phyloP scores from a whole-genome alignment of 2,113 vertebrate genomes.

The Rutilus rutilus region DNA sequence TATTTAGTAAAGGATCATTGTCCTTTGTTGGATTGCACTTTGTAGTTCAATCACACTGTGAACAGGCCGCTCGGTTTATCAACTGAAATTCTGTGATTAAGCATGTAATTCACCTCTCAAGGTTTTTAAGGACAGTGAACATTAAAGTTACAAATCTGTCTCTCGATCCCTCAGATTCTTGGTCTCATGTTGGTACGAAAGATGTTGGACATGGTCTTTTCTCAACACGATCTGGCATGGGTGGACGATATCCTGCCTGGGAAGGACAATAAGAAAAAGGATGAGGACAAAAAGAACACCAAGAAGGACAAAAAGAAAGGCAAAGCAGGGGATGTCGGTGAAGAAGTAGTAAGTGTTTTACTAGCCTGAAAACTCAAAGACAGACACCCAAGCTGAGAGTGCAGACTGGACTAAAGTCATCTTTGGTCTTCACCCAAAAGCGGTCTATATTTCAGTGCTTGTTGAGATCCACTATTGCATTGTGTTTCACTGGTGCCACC shows the following conservation, averaged over 20 bases:
- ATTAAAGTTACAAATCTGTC: not conserved
- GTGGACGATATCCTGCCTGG: constrained; percentile 92
- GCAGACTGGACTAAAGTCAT: not conserved
- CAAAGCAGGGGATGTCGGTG: constrained; percentile 61
- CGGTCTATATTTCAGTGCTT: not conserved
- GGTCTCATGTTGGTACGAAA: constrained; percentile 90
- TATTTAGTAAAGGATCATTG: not conserved
- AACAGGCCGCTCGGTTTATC: not conserved
- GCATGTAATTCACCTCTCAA: not conserved
- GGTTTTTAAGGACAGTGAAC: not conserved
- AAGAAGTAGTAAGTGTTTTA: constrained; percentile 73
- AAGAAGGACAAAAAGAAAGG: constrained; percentile 71
- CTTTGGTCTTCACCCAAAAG: not conserved
- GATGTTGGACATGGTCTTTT: constrained; percentile 91
- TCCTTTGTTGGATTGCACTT: not conserved
- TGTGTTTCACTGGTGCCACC: constrained; percentile 64
- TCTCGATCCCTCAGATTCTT: constrained; percentile 79
- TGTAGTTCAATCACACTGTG: not conserved
- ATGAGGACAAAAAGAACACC: constrained; percentile 67
- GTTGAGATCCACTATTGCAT: not conserved
- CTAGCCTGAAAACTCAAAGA: not conserved
- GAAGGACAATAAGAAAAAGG: constrained; percentile 89
- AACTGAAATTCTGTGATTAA: not conserved
- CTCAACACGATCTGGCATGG: constrained; percentile 95
- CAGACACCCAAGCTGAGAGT: not conserved